phyloP scores from a whole-genome alignment of 2,797 vertebrate genomes.

The Morelia viridis region DNA sequence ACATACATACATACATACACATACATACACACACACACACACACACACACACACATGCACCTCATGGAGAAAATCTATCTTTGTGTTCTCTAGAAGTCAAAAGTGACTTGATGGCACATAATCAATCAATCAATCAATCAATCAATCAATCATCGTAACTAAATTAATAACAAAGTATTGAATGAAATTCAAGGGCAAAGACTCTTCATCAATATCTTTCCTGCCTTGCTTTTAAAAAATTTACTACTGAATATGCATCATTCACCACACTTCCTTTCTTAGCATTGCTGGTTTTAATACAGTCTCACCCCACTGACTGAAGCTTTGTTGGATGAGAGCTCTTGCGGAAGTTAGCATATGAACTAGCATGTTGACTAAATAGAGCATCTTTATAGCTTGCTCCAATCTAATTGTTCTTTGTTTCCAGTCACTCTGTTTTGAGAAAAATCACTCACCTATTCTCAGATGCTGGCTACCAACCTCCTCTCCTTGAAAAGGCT shows the following conservation, averaged over 20 bases:
- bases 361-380: not conserved
- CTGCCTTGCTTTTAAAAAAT: conserved; percentile 2
- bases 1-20: not conserved
- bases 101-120: not conserved
- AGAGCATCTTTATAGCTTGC: conserved; percentile 1
- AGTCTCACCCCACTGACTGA: not conserved
- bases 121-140: not conserved
- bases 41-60: not conserved
- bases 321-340: not conserved
- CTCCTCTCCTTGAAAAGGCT: conserved; percentile 29
- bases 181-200: not conserved
- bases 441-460: conserved; percentile 2
- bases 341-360: not conserved
- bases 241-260: not conserved
- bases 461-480: conserved; percentile 8
- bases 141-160: not conserved
- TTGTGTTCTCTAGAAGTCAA: not conserved
- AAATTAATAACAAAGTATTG: conserved; percentile 4
- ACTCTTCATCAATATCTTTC: conserved; percentile 1
- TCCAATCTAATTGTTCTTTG: not conserved
- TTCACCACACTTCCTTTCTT: not conserved
- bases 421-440: conserved; percentile 20
- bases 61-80: not conserved
- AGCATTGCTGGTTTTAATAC: not conserved
- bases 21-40: too few species aligned